phyloP scores from a whole-genome alignment of 2,113 vertebrate species.

The Etheostoma spectabile region DNA sequence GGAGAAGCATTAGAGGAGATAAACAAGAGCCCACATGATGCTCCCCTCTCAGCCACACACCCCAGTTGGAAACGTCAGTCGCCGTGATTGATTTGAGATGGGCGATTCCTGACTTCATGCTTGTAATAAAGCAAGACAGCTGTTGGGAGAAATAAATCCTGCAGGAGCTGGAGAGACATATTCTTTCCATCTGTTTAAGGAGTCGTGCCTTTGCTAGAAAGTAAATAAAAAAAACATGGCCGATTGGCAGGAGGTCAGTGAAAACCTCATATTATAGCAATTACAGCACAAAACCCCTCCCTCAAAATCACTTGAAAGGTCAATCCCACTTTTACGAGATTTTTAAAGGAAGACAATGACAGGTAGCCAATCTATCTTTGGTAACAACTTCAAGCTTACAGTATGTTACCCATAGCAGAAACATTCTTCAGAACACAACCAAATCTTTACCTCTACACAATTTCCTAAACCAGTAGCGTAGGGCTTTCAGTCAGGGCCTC shows the following conservation, averaged over 20 bases:
- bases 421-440: slow-evolving; percentile 12
- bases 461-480: too few species aligned
- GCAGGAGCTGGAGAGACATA: slow-evolving; percentile 87
- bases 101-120: slow-evolving; percentile 89
- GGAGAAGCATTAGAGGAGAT: slow-evolving; percentile 87
- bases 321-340: slow-evolving; percentile 71
- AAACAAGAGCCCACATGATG: slow-evolving; percentile 90
- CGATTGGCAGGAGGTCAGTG: slow-evolving; percentile 84
- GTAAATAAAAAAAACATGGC: slow-evolving; percentile 90
- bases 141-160: slow-evolving; percentile 89
- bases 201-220: slow-evolving; percentile 84
- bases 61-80: slow-evolving; percentile 88
- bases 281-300: slow-evolving; percentile 81
- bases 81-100: slow-evolving; percentile 89
- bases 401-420: not conserved
- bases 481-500: too few species aligned
- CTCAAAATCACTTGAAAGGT: slow-evolving; percentile 79
- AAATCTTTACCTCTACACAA: slow-evolving; percentile 22
- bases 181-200: slow-evolving; percentile 90
- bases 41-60: slow-evolving; percentile 82
- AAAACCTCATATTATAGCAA: slow-evolving; percentile 89
- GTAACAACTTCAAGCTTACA: slow-evolving; percentile 66
- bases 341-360: slow-evolving; percentile 78
- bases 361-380: slow-evolving; percentile 52
- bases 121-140: slow-evolving; percentile 92